Conservation (phyloP, 2,113 vertebrate species). For the Xiphophorus maculatus region DNA sequence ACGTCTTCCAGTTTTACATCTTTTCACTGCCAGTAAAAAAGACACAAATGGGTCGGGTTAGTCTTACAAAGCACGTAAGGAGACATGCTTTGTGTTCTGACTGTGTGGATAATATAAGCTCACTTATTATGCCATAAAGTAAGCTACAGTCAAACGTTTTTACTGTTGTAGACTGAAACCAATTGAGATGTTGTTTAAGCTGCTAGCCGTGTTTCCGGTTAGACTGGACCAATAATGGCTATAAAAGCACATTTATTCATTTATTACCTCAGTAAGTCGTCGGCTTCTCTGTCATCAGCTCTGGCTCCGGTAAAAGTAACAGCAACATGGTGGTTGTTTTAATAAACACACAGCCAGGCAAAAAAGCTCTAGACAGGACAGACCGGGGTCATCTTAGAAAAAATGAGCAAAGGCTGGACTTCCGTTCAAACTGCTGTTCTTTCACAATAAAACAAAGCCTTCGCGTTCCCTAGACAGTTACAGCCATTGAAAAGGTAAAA, state of each 20-base stretch:
- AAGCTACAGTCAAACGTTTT: neutral
- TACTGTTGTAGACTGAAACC: neutral
- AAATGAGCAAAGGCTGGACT: neutral
- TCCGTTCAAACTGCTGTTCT: neutral
- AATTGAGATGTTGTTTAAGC: neutral
- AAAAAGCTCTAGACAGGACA: neutral
- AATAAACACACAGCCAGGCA: neutral
- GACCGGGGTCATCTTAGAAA: neutral
- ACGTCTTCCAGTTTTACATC: too few relatives aligned
- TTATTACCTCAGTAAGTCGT: constrained; percentile 39
- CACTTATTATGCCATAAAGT: neutral
- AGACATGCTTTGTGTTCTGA: too few relatives aligned
- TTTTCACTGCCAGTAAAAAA: too few relatives aligned
- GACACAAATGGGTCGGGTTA: neutral
- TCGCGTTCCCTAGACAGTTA: neutral
- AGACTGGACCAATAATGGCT: neutral
- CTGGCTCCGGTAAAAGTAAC: neutral
- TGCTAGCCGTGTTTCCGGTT: constrained; percentile 26
- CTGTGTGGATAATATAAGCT: neutral
- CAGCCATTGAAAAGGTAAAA: neutral
- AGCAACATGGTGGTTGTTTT: neutral
- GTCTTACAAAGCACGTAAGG: neutral
- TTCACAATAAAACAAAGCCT: constrained; percentile 47
- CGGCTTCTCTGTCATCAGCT: constrained; percentile 1
- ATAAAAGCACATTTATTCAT: neutral